phyloP scores from a whole-genome alignment of 1,140 invertebrate species.

The Brevipalpus yothersi region DNA sequence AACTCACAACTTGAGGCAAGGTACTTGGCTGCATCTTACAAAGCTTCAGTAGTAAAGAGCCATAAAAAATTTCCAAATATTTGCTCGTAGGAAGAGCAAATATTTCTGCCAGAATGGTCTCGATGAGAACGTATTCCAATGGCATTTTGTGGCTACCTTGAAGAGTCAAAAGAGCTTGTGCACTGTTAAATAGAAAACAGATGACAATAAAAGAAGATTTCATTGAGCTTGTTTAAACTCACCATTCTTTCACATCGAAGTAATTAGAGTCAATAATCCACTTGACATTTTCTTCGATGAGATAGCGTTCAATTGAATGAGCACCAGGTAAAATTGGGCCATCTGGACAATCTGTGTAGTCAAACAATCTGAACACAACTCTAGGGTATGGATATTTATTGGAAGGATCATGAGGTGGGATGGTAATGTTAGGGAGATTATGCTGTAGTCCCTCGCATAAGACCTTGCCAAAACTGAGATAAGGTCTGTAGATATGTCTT shows the following conservation, averaged over 20 bases:
- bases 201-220: slow-evolving; percentile 6
- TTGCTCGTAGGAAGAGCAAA: slow-evolving; percentile 39
- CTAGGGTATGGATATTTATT: slow-evolving; percentile 68
- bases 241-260: slow-evolving; percentile 78
- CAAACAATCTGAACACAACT: slow-evolving; percentile 75
- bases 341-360: slow-evolving; percentile 94
- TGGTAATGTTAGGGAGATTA: slow-evolving; percentile 60
- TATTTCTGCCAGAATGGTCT: slow-evolving; percentile 70
- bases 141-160: slow-evolving; percentile 83
- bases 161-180: slow-evolving; percentile 59
- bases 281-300: slow-evolving; percentile 89
- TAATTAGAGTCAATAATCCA: slow-evolving; percentile 76
- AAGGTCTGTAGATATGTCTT: slow-evolving; percentile 81
- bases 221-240: slow-evolving; percentile 13
- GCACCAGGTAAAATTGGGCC: slow-evolving; percentile 52
- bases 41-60: slow-evolving; percentile 81
- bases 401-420: slow-evolving; percentile 70
- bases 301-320: slow-evolving; percentile 86
- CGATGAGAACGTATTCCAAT: slow-evolving; percentile 87
- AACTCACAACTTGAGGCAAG: slow-evolving; percentile 61
- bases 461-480: slow-evolving; percentile 80
- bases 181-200: slow-evolving; percentile 27
- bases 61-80: slow-evolving; percentile 79
- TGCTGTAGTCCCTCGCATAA: slow-evolving; percentile 86
- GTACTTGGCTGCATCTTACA: slow-evolving; percentile 88